phyloP scores from a whole-genome alignment of 2,888 invertebrate genomes.

The Caenorhabditis imperialis region DNA sequence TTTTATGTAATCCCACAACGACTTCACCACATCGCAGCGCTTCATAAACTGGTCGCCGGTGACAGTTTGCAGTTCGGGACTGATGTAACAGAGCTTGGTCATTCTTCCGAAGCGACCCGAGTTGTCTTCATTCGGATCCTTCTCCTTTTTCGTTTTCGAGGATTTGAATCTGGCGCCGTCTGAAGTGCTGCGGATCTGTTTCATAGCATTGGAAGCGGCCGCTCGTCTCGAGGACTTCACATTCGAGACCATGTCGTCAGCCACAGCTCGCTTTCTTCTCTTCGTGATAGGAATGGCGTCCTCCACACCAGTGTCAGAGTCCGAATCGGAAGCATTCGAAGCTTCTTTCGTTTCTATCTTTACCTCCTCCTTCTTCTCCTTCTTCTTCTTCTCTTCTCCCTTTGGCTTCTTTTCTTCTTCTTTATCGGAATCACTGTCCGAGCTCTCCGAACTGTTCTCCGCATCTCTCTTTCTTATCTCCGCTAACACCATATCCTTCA shows the following conservation, averaged over 20 bases:
- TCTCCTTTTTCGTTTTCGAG: conserved; percentile 5
- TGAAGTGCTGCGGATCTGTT: conserved; percentile 25
- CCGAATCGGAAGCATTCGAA: too few species aligned
- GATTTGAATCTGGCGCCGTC: conserved; percentile 7
- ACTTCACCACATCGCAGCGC: conserved; percentile 67
- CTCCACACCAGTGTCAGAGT: conserved; percentile 31
- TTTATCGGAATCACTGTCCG: conserved; percentile 10
- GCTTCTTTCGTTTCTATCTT: conserved; percentile 2
- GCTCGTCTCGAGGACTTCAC: conserved; percentile 44
- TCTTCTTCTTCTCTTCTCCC: background rate
- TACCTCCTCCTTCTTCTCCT: background rate
- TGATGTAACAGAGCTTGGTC: conserved; percentile 54
- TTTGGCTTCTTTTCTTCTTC: background rate
- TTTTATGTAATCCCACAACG: conserved; percentile 71
- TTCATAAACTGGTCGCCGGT: conserved; percentile 53
- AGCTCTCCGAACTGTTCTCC: conserved; percentile 18
- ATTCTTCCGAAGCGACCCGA: conserved; percentile 48
- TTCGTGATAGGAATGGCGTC: conserved; percentile 12
- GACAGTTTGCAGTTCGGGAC: conserved; percentile 51
- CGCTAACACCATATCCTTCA: conserved; percentile 30
- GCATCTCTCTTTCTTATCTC: conserved; percentile 27
- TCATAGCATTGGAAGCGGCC: conserved; percentile 47
- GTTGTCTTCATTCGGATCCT: conserved; percentile 44
- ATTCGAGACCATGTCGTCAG: conserved; percentile 21
- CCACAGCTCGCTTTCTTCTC: background rate